phyloP scores from a whole-genome alignment of 2,888 invertebrate genomes.

The Epiblema foenella region DNA sequence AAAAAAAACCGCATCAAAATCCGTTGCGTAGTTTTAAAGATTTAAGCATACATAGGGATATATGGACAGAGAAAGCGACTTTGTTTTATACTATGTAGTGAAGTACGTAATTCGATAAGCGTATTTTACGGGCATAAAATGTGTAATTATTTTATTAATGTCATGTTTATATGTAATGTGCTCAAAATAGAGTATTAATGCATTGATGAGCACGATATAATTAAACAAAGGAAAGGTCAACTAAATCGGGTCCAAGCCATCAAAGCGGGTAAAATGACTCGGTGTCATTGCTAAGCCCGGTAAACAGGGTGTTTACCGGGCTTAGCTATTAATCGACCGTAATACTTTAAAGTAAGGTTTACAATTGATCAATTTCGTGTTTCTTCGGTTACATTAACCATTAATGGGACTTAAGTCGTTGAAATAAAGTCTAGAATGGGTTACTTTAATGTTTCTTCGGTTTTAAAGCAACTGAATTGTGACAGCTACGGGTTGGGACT shows the following conservation, averaged over 20 bases:
- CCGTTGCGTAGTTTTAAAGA: no score
- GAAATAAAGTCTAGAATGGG: neutral
- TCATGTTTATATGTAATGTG: neutral
- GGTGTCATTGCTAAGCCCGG: no score
- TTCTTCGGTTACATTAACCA: conserved; percentile 2
- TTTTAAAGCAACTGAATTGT: neutral
- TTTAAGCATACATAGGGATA: no score
- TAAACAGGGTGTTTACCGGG: neutral
- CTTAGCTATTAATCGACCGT: neutral
- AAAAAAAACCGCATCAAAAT: no score
- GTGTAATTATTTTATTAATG: no score
- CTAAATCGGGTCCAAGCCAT: conserved; percentile 20
- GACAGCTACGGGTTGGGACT: conserved; percentile 5
- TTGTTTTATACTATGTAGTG: no score
- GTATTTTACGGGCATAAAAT: no score
- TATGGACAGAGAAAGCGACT: no score
- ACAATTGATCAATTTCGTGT: neutral
- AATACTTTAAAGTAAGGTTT: neutral
- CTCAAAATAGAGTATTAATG: neutral
- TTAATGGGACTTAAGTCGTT: neutral
- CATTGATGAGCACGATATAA: conserved; percentile 22
- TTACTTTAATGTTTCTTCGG: neutral
- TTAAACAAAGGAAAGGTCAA: conserved; percentile 24
- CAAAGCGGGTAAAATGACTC: conserved; percentile 4
- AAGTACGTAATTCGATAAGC: no score